Percentiles rank a stretch among this genome's conserved stretches.
Conservation (phyloP, 2,888 invertebrate species). For the Pseudoips prasinana region DNA sequence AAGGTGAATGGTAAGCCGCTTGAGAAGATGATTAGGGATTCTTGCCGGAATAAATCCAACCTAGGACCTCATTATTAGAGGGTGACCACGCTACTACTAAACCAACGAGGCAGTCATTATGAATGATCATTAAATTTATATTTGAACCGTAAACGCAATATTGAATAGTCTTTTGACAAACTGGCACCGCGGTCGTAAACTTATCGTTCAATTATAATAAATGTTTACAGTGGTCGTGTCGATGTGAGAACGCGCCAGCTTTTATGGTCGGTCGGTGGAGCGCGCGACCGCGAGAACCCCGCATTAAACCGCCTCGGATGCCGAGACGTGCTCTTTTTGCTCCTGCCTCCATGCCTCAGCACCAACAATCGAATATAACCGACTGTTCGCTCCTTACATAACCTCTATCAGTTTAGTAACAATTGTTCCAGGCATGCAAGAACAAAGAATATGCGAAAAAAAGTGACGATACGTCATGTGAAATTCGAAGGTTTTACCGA, state of each 20-base stretch:
- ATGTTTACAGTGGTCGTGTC: conserved; percentile 63
- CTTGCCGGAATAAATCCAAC: too few relatives aligned
- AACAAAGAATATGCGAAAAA: too few relatives aligned
- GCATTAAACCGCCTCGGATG: conserved; percentile 52
- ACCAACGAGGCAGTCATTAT: too few relatives aligned
- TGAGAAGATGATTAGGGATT: too few relatives aligned
- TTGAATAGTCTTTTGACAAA: conserved; percentile 59
- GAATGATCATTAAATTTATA: conserved; percentile 31
- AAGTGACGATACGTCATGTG: too few relatives aligned
- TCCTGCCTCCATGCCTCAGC: conserved; percentile 23
- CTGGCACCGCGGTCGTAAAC: conserved; percentile 66
- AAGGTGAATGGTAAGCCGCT: too few relatives aligned
- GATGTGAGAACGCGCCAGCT: conserved; percentile 66
- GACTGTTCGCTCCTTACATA: conserved; percentile 15
- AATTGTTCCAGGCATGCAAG: too few relatives aligned
- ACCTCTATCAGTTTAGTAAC: too few relatives aligned
- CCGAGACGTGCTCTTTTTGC: conserved; percentile 62
- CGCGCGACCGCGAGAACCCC: conserved; percentile 42
- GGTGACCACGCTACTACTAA: too few relatives aligned
- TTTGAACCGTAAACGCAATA: conserved; percentile 38
- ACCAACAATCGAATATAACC: conserved; percentile 26
- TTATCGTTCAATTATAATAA: conserved; percentile 76
- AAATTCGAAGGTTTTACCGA: too few relatives aligned
- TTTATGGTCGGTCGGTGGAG: conserved; percentile 53
- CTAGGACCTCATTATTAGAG: too few relatives aligned